phyloP scores from a whole-genome alignment of 2,888 invertebrate genomes.

The Eupithecia subumbrata region DNA sequence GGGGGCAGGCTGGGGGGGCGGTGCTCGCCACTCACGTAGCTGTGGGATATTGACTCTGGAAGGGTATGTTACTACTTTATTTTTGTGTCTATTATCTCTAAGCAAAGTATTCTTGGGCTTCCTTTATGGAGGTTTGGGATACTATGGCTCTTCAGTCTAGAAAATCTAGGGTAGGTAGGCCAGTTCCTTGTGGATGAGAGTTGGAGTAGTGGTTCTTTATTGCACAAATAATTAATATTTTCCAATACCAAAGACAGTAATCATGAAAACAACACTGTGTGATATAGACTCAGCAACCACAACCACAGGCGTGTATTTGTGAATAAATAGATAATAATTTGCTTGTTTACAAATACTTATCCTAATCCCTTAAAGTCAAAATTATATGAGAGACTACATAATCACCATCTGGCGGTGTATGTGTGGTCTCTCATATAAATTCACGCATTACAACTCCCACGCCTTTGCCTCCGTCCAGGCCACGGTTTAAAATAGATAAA shows the following conservation, averaged over 20 bases:
- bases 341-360: too few relatives aligned
- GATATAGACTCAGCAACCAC: background rate
- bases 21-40: conserved; percentile 76
- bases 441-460: too few relatives aligned
- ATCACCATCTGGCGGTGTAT: too few relatives aligned
- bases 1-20: conserved; percentile 72
- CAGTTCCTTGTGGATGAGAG: background rate
- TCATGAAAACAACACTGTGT: background rate
- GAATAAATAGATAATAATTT: background rate
- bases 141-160: background rate
- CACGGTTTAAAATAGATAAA: too few relatives aligned
- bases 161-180: background rate
- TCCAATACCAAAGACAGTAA: background rate
- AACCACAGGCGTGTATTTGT: background rate
- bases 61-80: conserved; percentile 6
- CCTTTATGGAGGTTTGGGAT: background rate
- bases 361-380: too few relatives aligned
- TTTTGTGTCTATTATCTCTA: background rate
- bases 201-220: background rate
- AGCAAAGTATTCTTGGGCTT: background rate
- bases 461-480: too few relatives aligned
- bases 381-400: too few relatives aligned
- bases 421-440: too few relatives aligned
- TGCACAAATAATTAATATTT: background rate
- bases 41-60: conserved; percentile 80